Evolutionary conservation across 2,113 vertebrate species (phyloP).

Genomic region (Gambusia holbrooki): DNA sequence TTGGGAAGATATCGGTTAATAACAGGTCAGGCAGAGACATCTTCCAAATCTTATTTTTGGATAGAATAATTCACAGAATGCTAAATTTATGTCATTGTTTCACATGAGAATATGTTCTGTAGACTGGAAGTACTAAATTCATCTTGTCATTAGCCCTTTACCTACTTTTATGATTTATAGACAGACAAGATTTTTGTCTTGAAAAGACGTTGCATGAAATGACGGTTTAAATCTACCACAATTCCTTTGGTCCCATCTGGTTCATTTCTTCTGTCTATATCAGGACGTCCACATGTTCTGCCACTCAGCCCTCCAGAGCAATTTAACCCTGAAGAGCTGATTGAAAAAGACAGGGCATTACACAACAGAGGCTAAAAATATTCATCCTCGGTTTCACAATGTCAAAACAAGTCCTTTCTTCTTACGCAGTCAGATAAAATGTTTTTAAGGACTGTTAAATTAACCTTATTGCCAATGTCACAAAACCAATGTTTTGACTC

Average conservation of each 20-base stretch:
- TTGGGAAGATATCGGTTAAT: not conserved
- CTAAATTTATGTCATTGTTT: not conserved
- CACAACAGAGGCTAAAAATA: slow-evolving; percentile 33
- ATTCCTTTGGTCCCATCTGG: slow-evolving; percentile 33
- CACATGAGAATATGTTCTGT: too few relatives aligned
- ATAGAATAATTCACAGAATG: not conserved
- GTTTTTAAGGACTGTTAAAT: not conserved
- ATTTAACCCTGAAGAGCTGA: slow-evolving; percentile 33
- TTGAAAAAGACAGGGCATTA: slow-evolving; percentile 31
- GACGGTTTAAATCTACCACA: slow-evolving; percentile 8
- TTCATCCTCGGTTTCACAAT: not conserved
- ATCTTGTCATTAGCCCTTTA: too few relatives aligned
- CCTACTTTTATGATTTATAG: too few relatives aligned
- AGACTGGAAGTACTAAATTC: too few relatives aligned
- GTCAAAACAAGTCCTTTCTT: slow-evolving; percentile 7
- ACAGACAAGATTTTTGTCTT: not conserved
- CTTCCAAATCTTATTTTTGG: not conserved
- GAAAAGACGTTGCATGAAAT: slow-evolving; percentile 6
- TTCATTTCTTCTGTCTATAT: slow-evolving; percentile 16
- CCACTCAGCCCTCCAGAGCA: slow-evolving; percentile 28
- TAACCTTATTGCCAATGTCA: not conserved
- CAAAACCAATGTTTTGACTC: not conserved
- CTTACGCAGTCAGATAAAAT: slow-evolving; percentile 6
- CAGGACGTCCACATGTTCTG: slow-evolving; percentile 34
- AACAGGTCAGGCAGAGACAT: not conserved